phyloP scores from a whole-genome alignment of 2,888 invertebrate genomes.

The Cephus nigrinus region DNA sequence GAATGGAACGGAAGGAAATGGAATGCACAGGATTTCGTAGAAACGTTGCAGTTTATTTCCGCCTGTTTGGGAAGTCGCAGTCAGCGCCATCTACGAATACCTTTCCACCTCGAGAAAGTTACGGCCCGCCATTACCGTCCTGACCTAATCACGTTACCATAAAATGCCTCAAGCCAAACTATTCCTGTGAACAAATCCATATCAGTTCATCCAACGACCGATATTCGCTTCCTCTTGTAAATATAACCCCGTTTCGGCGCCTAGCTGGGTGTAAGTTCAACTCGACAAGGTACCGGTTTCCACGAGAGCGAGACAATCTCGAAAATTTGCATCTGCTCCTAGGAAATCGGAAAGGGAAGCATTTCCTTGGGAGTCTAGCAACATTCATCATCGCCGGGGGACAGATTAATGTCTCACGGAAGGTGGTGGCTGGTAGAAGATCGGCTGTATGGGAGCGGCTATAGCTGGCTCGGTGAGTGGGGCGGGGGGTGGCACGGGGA shows the following conservation, averaged over 20 bases:
- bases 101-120: too few relatives aligned
- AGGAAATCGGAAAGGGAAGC: background rate
- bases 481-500: constrained; percentile 1
- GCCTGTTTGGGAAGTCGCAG: background rate
- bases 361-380: background rate
- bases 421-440: background rate
- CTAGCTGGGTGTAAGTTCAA: fast-evolving
- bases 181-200: too few relatives aligned
- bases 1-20: background rate
- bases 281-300: too few relatives aligned
- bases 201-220: too few relatives aligned
- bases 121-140: too few relatives aligned
- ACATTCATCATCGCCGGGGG: constrained; percentile 5
- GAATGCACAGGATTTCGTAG: constrained; percentile 3
- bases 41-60: background rate
- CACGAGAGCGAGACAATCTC: background rate
- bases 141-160: too few relatives aligned
- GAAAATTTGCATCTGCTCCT: constrained; percentile 2
- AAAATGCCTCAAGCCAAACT: too few relatives aligned
- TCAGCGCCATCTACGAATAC: too few relatives aligned
- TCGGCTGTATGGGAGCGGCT: too few relatives aligned
- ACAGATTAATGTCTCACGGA: constrained; percentile 3
- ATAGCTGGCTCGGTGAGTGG: too few relatives aligned
- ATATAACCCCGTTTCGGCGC: too few relatives aligned
- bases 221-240: too few relatives aligned